Percentiles rank a stretch among this genome's conserved stretches.
Evolutionary conservation across 2,888 invertebrate genomes (phyloP).

Genomic region (Lymantria monacha): DNA sequence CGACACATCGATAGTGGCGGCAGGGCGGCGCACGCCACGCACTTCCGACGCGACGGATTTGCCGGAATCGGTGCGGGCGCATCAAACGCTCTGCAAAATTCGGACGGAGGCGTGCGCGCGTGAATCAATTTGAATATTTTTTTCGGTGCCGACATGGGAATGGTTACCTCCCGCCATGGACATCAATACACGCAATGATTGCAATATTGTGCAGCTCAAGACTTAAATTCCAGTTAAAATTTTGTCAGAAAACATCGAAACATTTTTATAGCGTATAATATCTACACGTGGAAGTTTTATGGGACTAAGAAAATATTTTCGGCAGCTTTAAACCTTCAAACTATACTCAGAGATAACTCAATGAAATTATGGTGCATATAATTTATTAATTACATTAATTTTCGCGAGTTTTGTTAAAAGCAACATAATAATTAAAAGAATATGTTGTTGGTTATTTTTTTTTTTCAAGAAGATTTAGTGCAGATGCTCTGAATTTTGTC

Average conservation of each 20-base stretch:
- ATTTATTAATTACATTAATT: constrained; percentile 60
- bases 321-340: constrained; percentile 57
- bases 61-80: constrained; percentile 81
- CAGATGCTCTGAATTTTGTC: constrained; percentile 67
- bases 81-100: constrained; percentile 79
- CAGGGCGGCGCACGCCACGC: constrained; percentile 68
- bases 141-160: constrained; percentile 75
- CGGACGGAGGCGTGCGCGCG: constrained; percentile 76
- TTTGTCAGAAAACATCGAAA: constrained; percentile 47
- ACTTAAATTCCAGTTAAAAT: constrained; percentile 23
- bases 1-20: constrained; percentile 67
- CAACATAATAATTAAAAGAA: constrained; percentile 77
- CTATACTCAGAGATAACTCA: constrained; percentile 51
- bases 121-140: constrained; percentile 80
- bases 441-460: constrained; percentile 68
- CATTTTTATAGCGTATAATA: constrained; percentile 73
- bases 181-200: constrained; percentile 39
- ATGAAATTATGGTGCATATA: constrained; percentile 60
- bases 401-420: constrained; percentile 50
- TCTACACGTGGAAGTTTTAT: constrained; percentile 54
- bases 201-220: constrained; percentile 31
- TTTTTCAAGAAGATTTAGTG: constrained; percentile 66
- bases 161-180: constrained; percentile 48
- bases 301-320: constrained; percentile 43
- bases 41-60: constrained; percentile 83